Evolutionary conservation across 2,797 vertebrate genomes (phyloP).

Genomic region (Cossypha heuglini): DNA sequence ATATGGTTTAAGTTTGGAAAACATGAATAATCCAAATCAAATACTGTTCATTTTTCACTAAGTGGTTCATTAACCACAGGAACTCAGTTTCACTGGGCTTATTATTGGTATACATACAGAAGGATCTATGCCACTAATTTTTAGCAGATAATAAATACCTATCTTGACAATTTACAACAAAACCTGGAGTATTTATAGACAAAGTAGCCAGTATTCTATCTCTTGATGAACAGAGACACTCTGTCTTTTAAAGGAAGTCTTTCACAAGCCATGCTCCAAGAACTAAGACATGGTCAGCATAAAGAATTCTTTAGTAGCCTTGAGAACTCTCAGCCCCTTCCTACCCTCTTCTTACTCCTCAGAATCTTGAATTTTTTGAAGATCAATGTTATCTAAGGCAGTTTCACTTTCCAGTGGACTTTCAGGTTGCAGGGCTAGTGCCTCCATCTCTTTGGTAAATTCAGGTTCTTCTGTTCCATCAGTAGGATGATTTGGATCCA

Average conservation of each 20-base stretch:
- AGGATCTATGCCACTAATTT: not conserved
- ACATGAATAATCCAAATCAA: not conserved
- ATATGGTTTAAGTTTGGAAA: not conserved
- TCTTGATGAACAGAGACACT: not conserved
- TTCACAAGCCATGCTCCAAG: not conserved
- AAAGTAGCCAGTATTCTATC: not conserved
- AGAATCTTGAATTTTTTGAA: slow-evolving; percentile 29
- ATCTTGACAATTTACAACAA: slow-evolving; percentile 14
- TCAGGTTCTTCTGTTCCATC: not conserved
- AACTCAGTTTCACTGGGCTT: not conserved
- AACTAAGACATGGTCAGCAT: not conserved
- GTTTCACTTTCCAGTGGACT: not conserved
- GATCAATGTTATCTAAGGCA: not conserved
- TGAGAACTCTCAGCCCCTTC: not conserved
- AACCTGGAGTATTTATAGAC: not conserved
- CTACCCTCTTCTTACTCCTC: slow-evolving; percentile 58
- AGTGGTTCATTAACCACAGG: not conserved
- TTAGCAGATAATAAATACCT: slow-evolving; percentile 10
- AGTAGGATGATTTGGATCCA: not conserved
- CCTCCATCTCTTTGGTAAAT: slow-evolving; percentile 1
- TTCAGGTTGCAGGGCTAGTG: not conserved
- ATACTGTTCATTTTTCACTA: not conserved
- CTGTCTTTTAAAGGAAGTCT: not conserved
- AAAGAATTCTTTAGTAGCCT: not conserved
- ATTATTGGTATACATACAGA: not conserved